Percentiles rank a stretch among this genome's conserved stretches.
Conservation (phyloP, 2,888 invertebrate genomes). For the Drosophila parthenogenetica region DNA sequence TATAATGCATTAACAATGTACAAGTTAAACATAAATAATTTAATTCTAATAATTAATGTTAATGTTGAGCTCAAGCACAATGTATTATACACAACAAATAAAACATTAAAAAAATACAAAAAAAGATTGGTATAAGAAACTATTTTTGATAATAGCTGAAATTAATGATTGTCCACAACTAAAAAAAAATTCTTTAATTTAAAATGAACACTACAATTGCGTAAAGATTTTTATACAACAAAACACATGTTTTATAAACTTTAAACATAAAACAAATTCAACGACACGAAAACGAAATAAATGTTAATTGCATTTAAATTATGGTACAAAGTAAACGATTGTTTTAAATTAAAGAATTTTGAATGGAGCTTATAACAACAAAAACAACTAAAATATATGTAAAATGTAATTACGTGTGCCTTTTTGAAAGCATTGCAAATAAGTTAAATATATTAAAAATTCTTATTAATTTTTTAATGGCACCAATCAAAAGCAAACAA, state of each 20-base stretch:
- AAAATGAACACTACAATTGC: constrained; percentile 53
- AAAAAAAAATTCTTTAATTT: constrained; percentile 72
- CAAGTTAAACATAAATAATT: constrained; percentile 68
- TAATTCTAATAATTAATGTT: constrained; percentile 52
- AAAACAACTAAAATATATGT: constrained; percentile 9
- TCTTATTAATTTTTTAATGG: constrained; percentile 30
- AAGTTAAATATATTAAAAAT: constrained; percentile 47
- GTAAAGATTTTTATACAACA: constrained; percentile 25
- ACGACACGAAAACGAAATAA: constrained; percentile 29
- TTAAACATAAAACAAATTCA: constrained; percentile 9
- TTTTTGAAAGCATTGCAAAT: constrained; percentile 49
- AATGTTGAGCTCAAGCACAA: constrained; percentile 58
- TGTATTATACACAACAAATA: constrained; percentile 69
- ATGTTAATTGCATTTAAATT: constrained; percentile 73
- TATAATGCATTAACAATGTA: constrained; percentile 74
- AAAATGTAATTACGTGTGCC: constrained; percentile 66
- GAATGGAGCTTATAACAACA: constrained; percentile 29
- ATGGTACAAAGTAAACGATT: constrained; percentile 69
- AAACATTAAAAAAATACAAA: constrained; percentile 23
- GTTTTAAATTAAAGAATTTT: constrained; percentile 77
- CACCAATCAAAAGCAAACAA: constrained; percentile 60
- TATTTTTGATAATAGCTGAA: constrained; percentile 21
- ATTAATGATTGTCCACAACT: constrained; percentile 3
- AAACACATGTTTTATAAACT: constrained; percentile 23
- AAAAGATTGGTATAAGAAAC: background rate